Evolutionary conservation across 2,888 invertebrate species (phyloP).

Genomic region (Agrotis segetum): DNA sequence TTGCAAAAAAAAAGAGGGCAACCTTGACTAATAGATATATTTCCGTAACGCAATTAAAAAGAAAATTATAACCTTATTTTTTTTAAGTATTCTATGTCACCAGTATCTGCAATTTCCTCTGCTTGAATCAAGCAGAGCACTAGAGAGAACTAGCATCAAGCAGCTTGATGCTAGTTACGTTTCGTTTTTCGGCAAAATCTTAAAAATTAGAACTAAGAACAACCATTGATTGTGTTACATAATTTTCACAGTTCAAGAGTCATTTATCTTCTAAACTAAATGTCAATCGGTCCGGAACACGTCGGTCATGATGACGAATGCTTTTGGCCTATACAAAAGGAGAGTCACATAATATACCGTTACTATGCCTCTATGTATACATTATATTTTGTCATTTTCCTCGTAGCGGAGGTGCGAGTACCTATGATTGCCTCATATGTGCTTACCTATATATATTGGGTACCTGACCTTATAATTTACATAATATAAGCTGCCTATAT

Average conservation of each 20-base stretch:
- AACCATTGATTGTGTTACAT: not conserved
- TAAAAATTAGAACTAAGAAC: not conserved
- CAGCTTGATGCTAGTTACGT: not conserved
- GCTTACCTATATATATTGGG: too few species aligned
- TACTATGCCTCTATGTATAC: not conserved
- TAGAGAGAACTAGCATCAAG: too few species aligned
- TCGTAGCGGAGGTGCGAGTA: not conserved
- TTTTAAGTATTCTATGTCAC: too few species aligned
- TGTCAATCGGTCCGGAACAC: slow-evolving; percentile 13
- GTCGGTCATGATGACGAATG: slow-evolving; percentile 30
- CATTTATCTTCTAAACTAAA: slow-evolving; percentile 11
- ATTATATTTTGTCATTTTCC: slow-evolving; percentile 18
- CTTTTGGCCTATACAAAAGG: slow-evolving; percentile 12
- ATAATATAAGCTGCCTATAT: too few species aligned
- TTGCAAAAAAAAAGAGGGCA: too few species aligned
- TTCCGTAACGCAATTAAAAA: too few species aligned
- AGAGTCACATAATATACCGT: slow-evolving; percentile 19
- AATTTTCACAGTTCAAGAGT: slow-evolving; percentile 12
- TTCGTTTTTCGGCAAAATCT: not conserved
- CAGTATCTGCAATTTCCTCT: not conserved
- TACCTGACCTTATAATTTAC: too few species aligned
- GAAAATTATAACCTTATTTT: too few species aligned
- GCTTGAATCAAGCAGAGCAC: too few species aligned
- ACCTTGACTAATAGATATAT: too few species aligned
- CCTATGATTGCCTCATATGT: not conserved